Evolutionary conservation across 2,113 vertebrate species (phyloP).

Genomic region (Acanthochromis polyacanthus): DNA sequence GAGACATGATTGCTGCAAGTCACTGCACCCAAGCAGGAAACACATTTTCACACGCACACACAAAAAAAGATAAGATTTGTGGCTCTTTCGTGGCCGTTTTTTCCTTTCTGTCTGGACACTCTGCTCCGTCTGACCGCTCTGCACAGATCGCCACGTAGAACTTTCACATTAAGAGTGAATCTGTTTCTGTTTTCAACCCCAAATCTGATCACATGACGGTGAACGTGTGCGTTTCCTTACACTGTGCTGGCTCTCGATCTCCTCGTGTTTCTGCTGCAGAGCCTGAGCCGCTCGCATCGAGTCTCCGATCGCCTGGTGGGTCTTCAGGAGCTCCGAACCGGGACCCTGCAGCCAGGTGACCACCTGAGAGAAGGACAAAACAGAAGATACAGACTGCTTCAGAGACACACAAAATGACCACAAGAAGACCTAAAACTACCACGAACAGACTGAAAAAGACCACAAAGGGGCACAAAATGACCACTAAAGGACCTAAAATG

Average conservation of each 20-base stretch:
- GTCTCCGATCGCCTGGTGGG: conserved; percentile 97
- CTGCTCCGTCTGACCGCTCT: not conserved
- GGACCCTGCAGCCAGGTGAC: conserved; percentile 99
- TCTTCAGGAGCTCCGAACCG: conserved; percentile 94
- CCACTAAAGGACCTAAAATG: too few relatives aligned
- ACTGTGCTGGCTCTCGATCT: conserved; percentile 99
- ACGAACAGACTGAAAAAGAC: too few relatives aligned
- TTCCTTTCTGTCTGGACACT: too few relatives aligned
- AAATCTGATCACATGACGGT: conserved; percentile 2
- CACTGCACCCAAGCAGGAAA: too few relatives aligned
- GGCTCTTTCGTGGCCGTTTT: too few relatives aligned
- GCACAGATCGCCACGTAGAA: not conserved
- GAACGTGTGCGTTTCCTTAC: conserved; percentile 81
- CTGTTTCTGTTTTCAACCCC: conserved; percentile 3
- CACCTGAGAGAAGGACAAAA: conserved; percentile 83
- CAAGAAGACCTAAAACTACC: too few relatives aligned
- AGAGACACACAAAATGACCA: too few relatives aligned
- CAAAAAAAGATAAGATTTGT: too few relatives aligned
- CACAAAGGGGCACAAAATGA: too few relatives aligned
- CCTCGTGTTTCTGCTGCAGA: conserved; percentile 97
- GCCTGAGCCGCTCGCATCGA: conserved; percentile 96
- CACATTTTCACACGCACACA: too few relatives aligned
- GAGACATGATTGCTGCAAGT: too few relatives aligned
- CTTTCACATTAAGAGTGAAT: not conserved
- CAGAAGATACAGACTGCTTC: not conserved